Evolutionary conservation across 2,888 invertebrate genomes (phyloP), one percentile per base, ranked within the genome.

Genomic region (Seira musarum): DNA sequence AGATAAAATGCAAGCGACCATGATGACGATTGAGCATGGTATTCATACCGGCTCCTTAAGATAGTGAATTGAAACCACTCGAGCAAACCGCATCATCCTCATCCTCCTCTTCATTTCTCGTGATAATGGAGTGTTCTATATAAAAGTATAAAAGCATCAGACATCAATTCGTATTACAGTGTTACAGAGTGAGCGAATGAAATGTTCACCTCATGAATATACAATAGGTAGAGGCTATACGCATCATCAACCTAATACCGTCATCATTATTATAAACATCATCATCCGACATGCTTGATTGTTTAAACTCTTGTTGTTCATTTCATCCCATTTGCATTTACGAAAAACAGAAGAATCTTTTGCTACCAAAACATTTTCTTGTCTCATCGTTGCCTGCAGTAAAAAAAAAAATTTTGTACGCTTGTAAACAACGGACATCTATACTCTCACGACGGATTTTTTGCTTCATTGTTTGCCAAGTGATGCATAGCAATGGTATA

Each of bases 161-260:
- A 2, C 15, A 49, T 3, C 49, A 49, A 30, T 30, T 30, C 30
- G 8, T 30, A 30, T 30, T 15, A 49, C 49, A 49, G 49, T 40
- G 13, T 40, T 13, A 40, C 5, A 40, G 13, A 40, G 40, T 40
- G 40, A 49, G 60, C 30, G 69, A 69, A 69, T 60, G 57, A 57
- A 57, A 35, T 60, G 60, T n/a, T 66, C 66, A 5, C 72, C 72
- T 79, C 79, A 68, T 80, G 73, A 73, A 73, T 73, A 76, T 77
- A 77, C 73, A 77, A 57, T 64, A 61, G 49, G 49, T n/a, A 40
- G 35, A 75, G 79, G 79, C 73, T 73, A 69, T 65, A 80, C 79
- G 79, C 79, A 80, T 80, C 79, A 80, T 80, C 79, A 77, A 77
- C 77, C 72, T 80, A 80, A 80, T 80, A 80, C 69, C 78, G 78